Evolutionary conservation across 1,140 invertebrate species (phyloP), one percentile per base, ranked within the genome.

Genomic region (Zaprionus ghesquierei): DNA sequence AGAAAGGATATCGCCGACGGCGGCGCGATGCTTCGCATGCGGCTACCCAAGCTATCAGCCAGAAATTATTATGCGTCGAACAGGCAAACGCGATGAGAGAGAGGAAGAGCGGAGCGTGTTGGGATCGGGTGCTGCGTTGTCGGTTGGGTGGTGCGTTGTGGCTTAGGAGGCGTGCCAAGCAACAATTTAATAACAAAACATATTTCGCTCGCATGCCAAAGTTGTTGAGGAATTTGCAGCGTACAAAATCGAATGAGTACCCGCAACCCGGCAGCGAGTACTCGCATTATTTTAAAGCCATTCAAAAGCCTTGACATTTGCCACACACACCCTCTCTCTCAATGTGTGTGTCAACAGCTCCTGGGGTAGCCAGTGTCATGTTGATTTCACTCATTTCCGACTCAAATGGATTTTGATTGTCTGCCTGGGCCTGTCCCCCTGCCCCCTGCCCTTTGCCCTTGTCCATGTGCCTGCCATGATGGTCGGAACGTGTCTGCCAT

Each of bases 161-260:
- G 60, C 51, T 27, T 56, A 53, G 44, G 44, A 70, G 69, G 77
- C 69, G 84, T 79, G 72, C 76, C 84, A 64, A 84, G 55, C 77
- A 89, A 89, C 87, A 89, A 89, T 89, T 89, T 89, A 89, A 89
- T 89, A 89, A 84, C 77, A 89, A 89, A 89, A 89, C 84, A 89
- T 89, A 89, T 89, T 89, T 89, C 72, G 77, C 85, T 89, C 77
- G 79, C 80, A 89, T 89, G 84, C 84, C 84, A 79, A 84, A 73
- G 84, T 59, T 84, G 77, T 75, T 73, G 50, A 70, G 85, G 84
- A 89, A 89, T 89, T 77, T 77, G 74, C 64, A 77, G 74, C 20
- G 62, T 66, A 69, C 60, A 71, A 78, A 76, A 74, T 65, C 80
- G 63, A 79, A 82, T 56, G 58, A 77, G 60, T 64, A 54, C 50